A percentile compares a stretch with the other conserved stretches of the same genome.
These are phyloP conservation scores for Spodoptera exigua DNA, from an alignment of 2,888 invertebrate genomes.

Conservation along the genomic window DNA sequence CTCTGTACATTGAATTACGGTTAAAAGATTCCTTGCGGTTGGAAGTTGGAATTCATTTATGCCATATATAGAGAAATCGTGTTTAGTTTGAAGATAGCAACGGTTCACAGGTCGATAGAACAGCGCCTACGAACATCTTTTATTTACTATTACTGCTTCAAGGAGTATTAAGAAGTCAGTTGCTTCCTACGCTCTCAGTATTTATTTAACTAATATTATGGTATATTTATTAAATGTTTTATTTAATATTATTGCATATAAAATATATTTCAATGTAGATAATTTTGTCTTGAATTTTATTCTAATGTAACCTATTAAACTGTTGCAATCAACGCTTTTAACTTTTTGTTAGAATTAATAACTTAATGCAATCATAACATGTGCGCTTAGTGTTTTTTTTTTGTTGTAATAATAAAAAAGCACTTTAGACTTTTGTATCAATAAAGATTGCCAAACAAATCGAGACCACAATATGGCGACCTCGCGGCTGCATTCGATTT, in stretches of 20 bases:
- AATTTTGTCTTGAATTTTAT: too few species aligned
- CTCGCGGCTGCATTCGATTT: constrained; percentile 51
- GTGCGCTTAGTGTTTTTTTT: not conserved
- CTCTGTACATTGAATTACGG: constrained; percentile 34
- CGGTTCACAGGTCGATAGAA: constrained; percentile 31
- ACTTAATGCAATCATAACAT: not conserved
- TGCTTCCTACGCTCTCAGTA: constrained; percentile 1
- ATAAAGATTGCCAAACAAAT: constrained; percentile 39
- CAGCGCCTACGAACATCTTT: constrained; percentile 4
- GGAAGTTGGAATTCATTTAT: constrained; percentile 37
- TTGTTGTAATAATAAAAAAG: constrained; percentile 2
- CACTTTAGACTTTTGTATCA: constrained; percentile 9
- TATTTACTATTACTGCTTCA: constrained; percentile 9
- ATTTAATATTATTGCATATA: too few species aligned
- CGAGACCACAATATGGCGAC: constrained; percentile 38
- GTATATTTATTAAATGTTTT: too few species aligned
- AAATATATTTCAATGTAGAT: too few species aligned
- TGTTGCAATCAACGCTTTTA: too few species aligned
- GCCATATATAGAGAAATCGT: constrained; percentile 39
- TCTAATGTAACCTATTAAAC: too few species aligned
- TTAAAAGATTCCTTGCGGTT: constrained; percentile 28
- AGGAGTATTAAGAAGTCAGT: constrained; percentile 11
- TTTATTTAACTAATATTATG: not conserved
- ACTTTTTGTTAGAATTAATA: too few species aligned
- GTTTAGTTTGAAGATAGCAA: constrained; percentile 27